Evolutionary conservation across 2,888 invertebrate genomes (phyloP), one percentile per base, ranked within the genome.

Genomic region (Melanargia galathea): DNA sequence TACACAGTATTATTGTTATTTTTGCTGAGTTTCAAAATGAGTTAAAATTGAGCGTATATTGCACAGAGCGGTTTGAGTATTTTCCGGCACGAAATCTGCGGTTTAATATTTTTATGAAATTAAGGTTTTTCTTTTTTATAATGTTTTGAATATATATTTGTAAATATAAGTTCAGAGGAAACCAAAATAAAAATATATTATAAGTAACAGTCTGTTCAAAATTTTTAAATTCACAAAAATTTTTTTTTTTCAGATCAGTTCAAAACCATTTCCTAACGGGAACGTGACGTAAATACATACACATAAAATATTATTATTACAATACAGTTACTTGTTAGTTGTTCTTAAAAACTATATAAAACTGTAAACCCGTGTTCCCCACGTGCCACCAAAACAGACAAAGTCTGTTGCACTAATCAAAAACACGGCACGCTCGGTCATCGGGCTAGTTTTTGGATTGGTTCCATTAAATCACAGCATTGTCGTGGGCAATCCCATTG

Each of bases 401-500:
- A 46, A 46, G 33, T 58, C 46, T 58, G 68, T 66, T 59, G 56
- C 52, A 70, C 69, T 72, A 67, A 69, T 70, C 64, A 70, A 73
- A 74, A 70, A 70, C 68, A 63, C 66, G 66, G 64, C 66, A 66
- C 67, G 68, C 54, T 68, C 68, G 64, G 67, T 66, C 74, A 70
- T 69, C 69, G 70, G 48, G 73, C 71, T 79, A 78, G 86, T 82
- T 83, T 43, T 81, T 72, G 79, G 73, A 77, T 77, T 76, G 80
- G 83, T 82, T 80, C 84, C 83, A 87, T 88, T 87, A 89, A 87
- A 84, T 82, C 84, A 81, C 70, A 70, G 83, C 76, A 88, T 86
- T 90, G 87, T 88, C 83, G 84, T 82, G 82, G 82, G 76, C 84
- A 81, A 83, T 87, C 80, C 84, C 75, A 85, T 86, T 86, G 83